These are phyloP conservation scores for Plestiodon gilberti DNA, from an alignment of 2,113 vertebrate species.

Conservation along the genomic window DNA sequence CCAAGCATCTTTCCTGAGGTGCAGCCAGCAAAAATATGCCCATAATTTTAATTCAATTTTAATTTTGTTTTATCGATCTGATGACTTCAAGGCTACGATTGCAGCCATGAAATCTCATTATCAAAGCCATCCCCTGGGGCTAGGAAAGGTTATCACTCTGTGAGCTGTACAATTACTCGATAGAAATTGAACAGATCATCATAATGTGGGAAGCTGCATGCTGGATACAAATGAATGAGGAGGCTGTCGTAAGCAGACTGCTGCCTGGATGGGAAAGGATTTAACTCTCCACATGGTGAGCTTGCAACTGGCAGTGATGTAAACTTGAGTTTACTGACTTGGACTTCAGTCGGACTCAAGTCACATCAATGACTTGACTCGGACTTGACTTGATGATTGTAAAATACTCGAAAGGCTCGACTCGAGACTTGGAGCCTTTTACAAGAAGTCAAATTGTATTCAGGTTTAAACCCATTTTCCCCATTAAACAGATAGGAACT, in stretches of 20 bases:
- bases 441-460: no score
- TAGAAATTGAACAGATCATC: conserved; percentile 7
- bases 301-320: neutral
- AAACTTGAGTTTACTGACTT: no score
- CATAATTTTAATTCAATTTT: conserved; percentile 10
- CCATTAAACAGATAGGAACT: no score
- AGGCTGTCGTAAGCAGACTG: neutral
- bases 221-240: conserved; percentile 5
- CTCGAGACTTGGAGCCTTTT: no score
- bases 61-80: conserved; percentile 20
- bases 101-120: conserved; percentile 31
- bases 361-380: no score
- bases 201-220: neutral
- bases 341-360: no score
- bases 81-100: neutral
- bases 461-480: no score
- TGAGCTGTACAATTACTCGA: neutral
- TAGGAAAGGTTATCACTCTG: neutral
- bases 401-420: no score
- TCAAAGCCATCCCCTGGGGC: conserved; percentile 6
- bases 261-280: neutral
- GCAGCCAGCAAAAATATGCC: neutral
- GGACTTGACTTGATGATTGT: no score
- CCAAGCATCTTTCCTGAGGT: neutral
- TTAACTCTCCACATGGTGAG: neutral